These are phyloP conservation scores for Medauroidea extradentata DNA, from an alignment of 1,140 invertebrate species.

Conservation along the genomic window DNA sequence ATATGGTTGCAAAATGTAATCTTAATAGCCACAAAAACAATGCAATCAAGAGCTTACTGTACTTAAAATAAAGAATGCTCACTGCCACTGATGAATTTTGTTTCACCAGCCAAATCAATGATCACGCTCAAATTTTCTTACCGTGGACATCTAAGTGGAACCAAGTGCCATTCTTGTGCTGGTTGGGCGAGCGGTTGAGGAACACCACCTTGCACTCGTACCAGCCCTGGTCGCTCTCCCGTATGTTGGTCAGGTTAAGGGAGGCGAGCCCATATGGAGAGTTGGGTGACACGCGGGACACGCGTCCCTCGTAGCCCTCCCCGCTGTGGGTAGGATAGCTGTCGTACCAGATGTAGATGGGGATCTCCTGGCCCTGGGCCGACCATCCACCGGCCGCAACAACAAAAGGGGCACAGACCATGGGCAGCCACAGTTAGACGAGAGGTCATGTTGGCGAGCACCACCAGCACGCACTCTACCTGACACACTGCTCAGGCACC, in stretches of 20 bases:
- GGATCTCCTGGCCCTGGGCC: conserved; percentile 80
- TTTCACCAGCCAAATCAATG: too few relatives aligned
- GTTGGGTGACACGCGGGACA: conserved; percentile 79
- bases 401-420: too few relatives aligned
- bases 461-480: too few relatives aligned
- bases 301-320: conserved; percentile 85
- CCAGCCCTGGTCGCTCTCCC: conserved; percentile 92
- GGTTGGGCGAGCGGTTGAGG: conserved; percentile 86
- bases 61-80: too few relatives aligned
- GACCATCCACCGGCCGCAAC: background rate
- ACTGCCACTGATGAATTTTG: too few relatives aligned
- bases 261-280: conserved; percentile 85
- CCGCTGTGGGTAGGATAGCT: conserved; percentile 92
- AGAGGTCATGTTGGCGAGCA: too few relatives aligned
- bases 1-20: too few relatives aligned
- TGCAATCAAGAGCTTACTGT: too few relatives aligned
- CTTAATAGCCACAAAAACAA: too few relatives aligned
- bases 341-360: conserved; percentile 97
- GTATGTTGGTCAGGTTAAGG: conserved; percentile 89
- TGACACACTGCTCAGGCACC: too few relatives aligned
- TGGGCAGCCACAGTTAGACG: too few relatives aligned
- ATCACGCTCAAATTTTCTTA: conserved; percentile 39
- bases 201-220: conserved; percentile 96
- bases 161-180: conserved; percentile 90
- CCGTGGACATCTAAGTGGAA: conserved; percentile 93